These are phyloP conservation scores for Pygathrix nemaeus DNA, from an alignment of 2,113 vertebrate genomes.

Conservation along the genomic window DNA sequence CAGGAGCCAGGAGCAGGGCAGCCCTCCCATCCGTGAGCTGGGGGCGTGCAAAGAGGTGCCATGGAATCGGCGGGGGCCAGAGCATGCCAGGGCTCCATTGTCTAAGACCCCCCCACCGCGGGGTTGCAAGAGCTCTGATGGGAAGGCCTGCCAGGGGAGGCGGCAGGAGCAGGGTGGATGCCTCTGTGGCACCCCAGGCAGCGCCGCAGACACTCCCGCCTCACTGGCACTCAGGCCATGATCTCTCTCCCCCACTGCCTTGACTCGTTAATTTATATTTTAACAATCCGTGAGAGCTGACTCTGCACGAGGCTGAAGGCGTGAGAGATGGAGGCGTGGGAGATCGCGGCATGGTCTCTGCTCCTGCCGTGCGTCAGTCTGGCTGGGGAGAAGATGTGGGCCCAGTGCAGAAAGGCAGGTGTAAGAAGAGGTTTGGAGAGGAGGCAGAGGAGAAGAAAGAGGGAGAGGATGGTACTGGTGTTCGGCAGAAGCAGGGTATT, in stretches of 20 bases:
- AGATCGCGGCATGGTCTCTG: neutral
- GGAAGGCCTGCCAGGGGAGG: neutral
- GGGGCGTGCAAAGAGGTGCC: conserved; percentile 58
- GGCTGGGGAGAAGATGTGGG: neutral
- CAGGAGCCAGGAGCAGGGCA: conserved; percentile 81
- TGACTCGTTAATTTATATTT: fast-evolving
- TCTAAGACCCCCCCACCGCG: fast-evolving
- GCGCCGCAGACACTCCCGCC: neutral
- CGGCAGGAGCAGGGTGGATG: neutral
- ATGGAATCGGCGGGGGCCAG: neutral
- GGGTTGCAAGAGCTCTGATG: neutral
- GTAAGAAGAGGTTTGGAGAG: neutral
- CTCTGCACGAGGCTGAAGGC: neutral
- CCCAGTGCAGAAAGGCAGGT: neutral
- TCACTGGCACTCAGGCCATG: neutral
- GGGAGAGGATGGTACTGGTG: no score
- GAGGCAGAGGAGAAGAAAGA: no score
- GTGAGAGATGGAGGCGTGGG: neutral
- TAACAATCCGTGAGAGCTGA: neutral
- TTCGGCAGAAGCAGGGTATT: no score
- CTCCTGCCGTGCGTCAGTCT: neutral
- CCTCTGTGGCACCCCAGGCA: fast-evolving
- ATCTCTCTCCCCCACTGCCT: no score
- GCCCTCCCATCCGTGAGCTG: conserved; percentile 72
- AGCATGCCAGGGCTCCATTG: neutral